These are phyloP conservation scores for Margaritifera margaritifera DNA, from an alignment of 2,888 invertebrate species.

Conservation along the genomic window DNA sequence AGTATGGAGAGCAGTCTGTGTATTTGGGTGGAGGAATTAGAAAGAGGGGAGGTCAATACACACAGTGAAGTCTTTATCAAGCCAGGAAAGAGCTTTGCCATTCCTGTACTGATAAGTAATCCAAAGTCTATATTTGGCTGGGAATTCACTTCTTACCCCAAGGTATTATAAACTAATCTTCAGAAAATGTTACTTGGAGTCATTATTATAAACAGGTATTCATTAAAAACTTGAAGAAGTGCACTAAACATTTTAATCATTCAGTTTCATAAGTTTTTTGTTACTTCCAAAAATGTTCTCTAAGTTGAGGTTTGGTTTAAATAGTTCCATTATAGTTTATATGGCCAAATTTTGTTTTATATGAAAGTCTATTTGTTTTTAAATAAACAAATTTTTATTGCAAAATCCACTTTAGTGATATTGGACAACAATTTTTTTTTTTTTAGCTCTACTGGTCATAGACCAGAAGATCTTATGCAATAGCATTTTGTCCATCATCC, in stretches of 20 bases:
- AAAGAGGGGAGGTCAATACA: constrained; percentile 55
- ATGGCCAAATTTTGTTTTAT: too few species aligned
- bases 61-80: constrained; percentile 66
- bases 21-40: constrained; percentile 55
- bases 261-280: not conserved
- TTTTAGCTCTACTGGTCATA: too few species aligned
- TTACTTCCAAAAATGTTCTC: not conserved
- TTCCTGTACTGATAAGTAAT: constrained; percentile 64
- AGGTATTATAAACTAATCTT: constrained; percentile 54
- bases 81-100: constrained; percentile 65
- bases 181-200: not conserved
- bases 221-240: not conserved
- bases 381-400: too few species aligned
- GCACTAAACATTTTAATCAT: not conserved
- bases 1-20: constrained; percentile 55
- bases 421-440: too few species aligned
- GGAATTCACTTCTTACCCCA: constrained; percentile 71
- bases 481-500: too few species aligned
- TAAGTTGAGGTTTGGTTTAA: too few species aligned
- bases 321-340: too few species aligned
- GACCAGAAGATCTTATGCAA: too few species aligned
- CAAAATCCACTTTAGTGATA: too few species aligned
- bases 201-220: not conserved
- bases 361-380: too few species aligned
- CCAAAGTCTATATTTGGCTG: constrained; percentile 65